Evolutionary conservation across 2,888 invertebrate genomes (phyloP).

Genomic region (Rotaria magnacalcarata): DNA sequence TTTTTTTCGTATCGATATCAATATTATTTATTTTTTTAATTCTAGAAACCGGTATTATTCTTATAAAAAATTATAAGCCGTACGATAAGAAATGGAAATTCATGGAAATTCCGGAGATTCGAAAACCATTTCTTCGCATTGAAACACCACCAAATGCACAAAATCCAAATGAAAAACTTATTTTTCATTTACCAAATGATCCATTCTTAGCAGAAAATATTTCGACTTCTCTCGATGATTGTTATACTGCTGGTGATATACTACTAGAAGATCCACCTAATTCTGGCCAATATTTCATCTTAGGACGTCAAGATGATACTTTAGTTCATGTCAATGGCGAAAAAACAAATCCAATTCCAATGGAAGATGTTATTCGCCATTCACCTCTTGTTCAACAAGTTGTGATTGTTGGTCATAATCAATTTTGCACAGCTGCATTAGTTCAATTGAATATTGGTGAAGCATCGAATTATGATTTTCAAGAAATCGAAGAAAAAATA

Average conservation of each 20-base stretch:
- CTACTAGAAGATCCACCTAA: background rate
- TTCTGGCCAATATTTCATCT: background rate
- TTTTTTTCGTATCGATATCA: too few species aligned
- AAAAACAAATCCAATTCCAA: slow-evolving; percentile 30
- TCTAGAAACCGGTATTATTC: background rate
- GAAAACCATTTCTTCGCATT: background rate
- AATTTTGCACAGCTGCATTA: slow-evolving; percentile 9
- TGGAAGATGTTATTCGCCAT: background rate
- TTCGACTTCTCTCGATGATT: background rate
- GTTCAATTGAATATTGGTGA: background rate
- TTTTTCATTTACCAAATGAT: slow-evolving; percentile 7
- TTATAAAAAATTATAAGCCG: background rate
- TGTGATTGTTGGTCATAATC: background rate
- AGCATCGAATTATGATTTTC: background rate
- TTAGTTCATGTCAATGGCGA: slow-evolving; percentile 1
- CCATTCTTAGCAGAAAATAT: slow-evolving; percentile 1
- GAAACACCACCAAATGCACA: background rate
- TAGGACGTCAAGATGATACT: slow-evolving; percentile 30
- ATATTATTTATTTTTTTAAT: background rate
- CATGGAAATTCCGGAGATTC: background rate
- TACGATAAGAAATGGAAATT: slow-evolving; percentile 2
- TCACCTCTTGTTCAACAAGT: background rate
- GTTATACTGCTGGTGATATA: background rate
- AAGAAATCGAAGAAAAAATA: background rate
- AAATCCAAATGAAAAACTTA: background rate